Percentiles rank a stretch among this genome's conserved stretches.
These are phyloP conservation scores for Hylaea fasciaria DNA, from an alignment of 2,888 invertebrate species.

Conservation along the genomic window DNA sequence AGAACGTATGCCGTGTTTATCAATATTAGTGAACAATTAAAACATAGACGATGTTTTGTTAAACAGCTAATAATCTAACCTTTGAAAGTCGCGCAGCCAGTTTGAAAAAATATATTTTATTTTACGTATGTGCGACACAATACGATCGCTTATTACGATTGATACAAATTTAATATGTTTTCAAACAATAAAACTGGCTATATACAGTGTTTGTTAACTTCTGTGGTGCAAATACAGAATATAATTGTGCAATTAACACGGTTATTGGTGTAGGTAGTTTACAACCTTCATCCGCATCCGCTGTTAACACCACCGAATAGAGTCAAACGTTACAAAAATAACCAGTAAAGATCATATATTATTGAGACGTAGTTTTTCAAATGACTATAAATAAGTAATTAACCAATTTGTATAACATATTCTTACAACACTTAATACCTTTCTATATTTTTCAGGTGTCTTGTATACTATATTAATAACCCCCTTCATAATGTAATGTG, in stretches of 20 bases:
- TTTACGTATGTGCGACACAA: too few species aligned
- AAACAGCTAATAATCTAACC: background rate
- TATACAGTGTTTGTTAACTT: too few species aligned
- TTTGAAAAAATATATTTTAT: too few species aligned
- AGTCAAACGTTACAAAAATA: background rate
- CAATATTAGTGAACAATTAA: background rate
- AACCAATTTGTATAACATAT: background rate
- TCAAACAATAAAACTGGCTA: too few species aligned
- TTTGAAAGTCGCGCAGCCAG: too few species aligned
- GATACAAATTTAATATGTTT: too few species aligned
- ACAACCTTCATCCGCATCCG: too few species aligned
- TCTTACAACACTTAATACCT: conserved; percentile 46
- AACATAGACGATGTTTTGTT: background rate
- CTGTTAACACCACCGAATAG: too few species aligned
- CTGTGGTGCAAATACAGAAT: too few species aligned
- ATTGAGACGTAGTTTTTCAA: background rate
- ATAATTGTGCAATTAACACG: too few species aligned
- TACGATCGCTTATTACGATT: too few species aligned
- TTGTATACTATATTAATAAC: conserved; percentile 62
- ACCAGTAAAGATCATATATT: background rate
- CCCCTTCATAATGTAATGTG: conserved; percentile 59
- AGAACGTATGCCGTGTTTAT: background rate
- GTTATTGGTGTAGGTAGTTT: too few species aligned
- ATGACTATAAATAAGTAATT: background rate
- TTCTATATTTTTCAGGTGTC: conserved; percentile 77